Evolutionary conservation across 2,888 invertebrate genomes (phyloP), one percentile per base, ranked within the genome.

Genomic region (Cordilura impudica): DNA sequence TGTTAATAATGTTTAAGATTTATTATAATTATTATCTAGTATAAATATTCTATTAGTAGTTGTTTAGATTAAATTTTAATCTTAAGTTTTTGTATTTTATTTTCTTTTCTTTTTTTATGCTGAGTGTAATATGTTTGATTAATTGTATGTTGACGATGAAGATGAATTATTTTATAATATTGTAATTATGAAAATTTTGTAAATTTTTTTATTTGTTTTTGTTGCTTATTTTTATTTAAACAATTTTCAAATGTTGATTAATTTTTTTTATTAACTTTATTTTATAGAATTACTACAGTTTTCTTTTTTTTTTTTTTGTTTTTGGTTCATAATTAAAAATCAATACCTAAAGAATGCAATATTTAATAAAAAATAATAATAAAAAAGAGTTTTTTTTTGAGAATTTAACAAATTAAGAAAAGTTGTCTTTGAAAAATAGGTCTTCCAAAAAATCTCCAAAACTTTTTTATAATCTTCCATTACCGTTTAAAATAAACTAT

Each of bases 161-260:
- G n/a, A 67, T 66, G 14, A 49, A 31, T 63, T 53, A 45, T 70
- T 70, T 60, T 65, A 56, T 66, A 66, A 60, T 45, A 39, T 21
- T 66, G 72, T 78, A 72, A 78, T 72, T 78, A 72, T 72, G n/a
- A 60, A 58, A 60, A 71, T 66, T 75, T 73, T 69, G 67, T 69
- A 75, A 63, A 69, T 75, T 75, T 51, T 35, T 72, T 73, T 67
- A 61, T 78, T 75, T 79, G 79, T 79, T 79, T 79, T 79, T 79
- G 79, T 79, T 79, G 79, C 74, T 75, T 79, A 79, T 79, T 79
- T 79, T 79, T 79, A 79, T 71, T 79, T 79, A 75, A 74, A 78
- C 47, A 14, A 26, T 23, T 51, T 51, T 79, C 54, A 67, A 67
- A 79, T 75, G 79, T 79, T 79, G 69, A 69, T 47, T 61, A 47